Evolutionary conservation across 1,140 invertebrate genomes (phyloP).

Genomic region (Nephotettix cincticeps): DNA sequence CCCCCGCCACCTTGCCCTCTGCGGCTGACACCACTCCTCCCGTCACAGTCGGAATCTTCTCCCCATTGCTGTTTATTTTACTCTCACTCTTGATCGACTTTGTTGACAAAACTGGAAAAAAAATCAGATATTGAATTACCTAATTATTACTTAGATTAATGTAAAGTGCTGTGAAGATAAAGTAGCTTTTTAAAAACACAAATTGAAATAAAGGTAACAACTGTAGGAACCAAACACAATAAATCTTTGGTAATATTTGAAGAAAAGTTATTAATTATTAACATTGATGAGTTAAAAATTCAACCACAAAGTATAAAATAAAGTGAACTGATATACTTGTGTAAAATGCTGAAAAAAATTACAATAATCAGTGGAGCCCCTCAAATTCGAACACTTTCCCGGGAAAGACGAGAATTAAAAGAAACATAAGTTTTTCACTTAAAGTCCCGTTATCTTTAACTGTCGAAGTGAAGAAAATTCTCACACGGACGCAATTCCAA

Average conservation of each 20-base stretch:
- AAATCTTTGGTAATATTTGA: not conserved
- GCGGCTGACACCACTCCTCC: not conserved
- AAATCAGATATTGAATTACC: not conserved
- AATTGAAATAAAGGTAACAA: not conserved
- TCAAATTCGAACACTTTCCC: no score
- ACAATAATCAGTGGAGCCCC: no score
- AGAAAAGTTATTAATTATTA: not conserved
- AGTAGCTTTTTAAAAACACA: not conserved
- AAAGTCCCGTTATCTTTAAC: no score
- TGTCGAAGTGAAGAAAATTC: no score
- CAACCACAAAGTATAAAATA: no score
- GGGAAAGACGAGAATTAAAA: no score
- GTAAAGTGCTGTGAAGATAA: not conserved
- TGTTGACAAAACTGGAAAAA: not conserved
- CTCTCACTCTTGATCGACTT: not conserved
- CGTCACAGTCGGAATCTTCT: not conserved
- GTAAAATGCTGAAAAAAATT: no score
- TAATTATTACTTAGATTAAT: not conserved
- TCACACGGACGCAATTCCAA: no score
- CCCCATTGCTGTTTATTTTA: constrained; percentile 2
- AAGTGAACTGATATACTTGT: no score
- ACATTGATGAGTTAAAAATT: not conserved
- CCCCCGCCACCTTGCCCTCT: not conserved
- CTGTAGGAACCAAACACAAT: not conserved
- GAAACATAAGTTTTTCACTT: no score